Conservation (phyloP, 2,888 invertebrate genomes). For the Hemaris fuciformis region DNA sequence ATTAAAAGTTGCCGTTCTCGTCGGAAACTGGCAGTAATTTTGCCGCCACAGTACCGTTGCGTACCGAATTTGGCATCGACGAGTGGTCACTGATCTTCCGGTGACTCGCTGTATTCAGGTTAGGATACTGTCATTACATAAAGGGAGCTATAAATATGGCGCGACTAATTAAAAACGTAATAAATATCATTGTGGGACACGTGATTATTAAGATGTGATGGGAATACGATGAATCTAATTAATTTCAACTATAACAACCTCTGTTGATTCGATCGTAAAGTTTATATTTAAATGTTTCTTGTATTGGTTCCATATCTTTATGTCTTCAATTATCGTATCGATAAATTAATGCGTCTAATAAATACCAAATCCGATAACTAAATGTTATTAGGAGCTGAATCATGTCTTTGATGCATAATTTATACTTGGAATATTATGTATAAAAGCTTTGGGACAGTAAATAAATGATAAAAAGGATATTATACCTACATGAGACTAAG, state of each 20-base stretch:
- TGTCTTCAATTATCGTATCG: not conserved
- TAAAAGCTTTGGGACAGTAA: no score
- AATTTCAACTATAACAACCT: not conserved
- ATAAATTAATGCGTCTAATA: no score
- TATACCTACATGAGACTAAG: no score
- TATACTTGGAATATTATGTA: no score
- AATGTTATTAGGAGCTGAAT: not conserved
- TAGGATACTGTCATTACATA: slow-evolving; percentile 15
- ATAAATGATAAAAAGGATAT: no score
- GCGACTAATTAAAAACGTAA: not conserved
- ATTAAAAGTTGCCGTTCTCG: slow-evolving; percentile 6
- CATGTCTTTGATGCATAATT: no score
- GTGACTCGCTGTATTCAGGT: slow-evolving; percentile 33
- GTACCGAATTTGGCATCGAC: slow-evolving; percentile 59
- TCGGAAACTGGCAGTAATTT: slow-evolving; percentile 56
- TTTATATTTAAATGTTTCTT: not conserved
- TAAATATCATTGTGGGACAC: not conserved
- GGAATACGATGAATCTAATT: not conserved
- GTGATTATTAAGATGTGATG: not conserved
- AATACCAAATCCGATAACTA: no score
- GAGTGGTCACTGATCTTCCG: slow-evolving; percentile 77
- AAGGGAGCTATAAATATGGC: not conserved
- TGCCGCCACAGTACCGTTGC: slow-evolving; percentile 68
- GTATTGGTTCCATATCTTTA: not conserved
- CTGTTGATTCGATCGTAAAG: not conserved